phyloP scores from a whole-genome alignment of 2,113 vertebrate species.

The Gallinago media region DNA sequence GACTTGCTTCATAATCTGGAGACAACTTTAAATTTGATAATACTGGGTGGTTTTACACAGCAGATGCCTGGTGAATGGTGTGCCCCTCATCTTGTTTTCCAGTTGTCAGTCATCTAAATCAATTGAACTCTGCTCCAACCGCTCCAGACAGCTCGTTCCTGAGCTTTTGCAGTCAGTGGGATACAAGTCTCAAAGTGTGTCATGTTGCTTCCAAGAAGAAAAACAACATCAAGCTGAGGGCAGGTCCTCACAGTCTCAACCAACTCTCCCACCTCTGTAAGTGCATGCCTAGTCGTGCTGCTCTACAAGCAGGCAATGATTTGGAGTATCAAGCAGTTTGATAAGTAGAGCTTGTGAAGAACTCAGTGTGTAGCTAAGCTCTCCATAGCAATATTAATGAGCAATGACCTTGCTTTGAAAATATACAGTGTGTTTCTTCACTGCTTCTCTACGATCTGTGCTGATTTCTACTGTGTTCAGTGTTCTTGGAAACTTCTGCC shows the following conservation, averaged over 20 bases:
- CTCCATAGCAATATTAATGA: constrained; percentile 55
- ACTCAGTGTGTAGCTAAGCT: constrained; percentile 51
- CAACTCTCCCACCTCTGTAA: background rate
- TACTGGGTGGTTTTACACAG: background rate
- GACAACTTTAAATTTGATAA: background rate
- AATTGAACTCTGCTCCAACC: background rate
- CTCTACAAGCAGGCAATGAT: constrained; percentile 1
- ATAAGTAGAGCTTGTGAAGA: constrained; percentile 50
- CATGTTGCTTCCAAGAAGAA: background rate
- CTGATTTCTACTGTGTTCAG: background rate
- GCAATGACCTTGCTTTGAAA: constrained; percentile 64
- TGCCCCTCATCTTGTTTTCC: background rate
- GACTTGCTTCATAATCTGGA: background rate
- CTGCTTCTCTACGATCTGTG: constrained; percentile 10
- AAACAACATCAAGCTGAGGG: background rate
- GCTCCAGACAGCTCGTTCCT: background rate
- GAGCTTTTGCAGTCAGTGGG: background rate
- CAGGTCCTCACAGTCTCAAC: background rate
- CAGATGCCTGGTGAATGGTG: background rate
- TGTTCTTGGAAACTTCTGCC: background rate
- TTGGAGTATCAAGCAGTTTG: constrained; percentile 31
- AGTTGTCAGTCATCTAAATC: background rate
- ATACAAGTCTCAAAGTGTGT: background rate
- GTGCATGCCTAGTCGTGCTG: background rate
- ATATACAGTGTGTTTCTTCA: constrained; percentile 37